These are phyloP conservation scores for Melanotaenia duboulayi DNA, from an alignment of 2,113 vertebrate species.

Conservation along the genomic window DNA sequence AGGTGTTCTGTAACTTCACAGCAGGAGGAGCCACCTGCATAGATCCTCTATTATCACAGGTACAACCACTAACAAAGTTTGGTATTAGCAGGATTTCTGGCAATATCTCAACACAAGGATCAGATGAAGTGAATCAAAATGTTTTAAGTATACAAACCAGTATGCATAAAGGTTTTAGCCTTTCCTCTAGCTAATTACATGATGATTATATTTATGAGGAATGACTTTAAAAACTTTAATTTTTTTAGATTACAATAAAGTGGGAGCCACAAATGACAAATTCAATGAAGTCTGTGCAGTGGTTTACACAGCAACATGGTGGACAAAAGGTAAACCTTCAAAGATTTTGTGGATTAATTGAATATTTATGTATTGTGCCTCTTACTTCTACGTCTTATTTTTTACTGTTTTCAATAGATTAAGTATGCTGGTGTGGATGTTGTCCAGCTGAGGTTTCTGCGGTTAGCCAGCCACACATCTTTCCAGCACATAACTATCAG, in stretches of 20 bases:
- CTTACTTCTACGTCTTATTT: background rate
- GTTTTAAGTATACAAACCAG: background rate
- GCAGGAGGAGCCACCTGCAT: conserved; percentile 83
- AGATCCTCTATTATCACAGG: conserved; percentile 71
- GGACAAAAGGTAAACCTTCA: conserved; percentile 62
- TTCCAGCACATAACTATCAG: conserved; percentile 76
- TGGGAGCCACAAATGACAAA: conserved; percentile 42
- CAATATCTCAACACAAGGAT: background rate
- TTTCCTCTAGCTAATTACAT: background rate
- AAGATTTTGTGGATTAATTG: background rate
- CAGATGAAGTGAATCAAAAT: background rate
- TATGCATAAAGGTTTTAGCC: background rate
- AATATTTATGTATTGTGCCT: background rate
- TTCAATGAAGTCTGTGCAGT: conserved; percentile 27
- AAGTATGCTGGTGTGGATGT: conserved; percentile 74
- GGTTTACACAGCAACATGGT: conserved; percentile 62
- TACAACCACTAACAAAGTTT: conserved; percentile 19
- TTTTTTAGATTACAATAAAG: conserved; percentile 60
- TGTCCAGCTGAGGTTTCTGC: conserved; percentile 84
- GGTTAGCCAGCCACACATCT: conserved; percentile 77
- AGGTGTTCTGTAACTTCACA: conserved; percentile 84
- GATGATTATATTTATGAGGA: background rate
- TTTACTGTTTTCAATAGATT: conserved; percentile 62
- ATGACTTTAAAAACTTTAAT: background rate
- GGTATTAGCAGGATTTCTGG: background rate